Base-by-base conservation (phyloP, 2,888 invertebrate species). In the Sarcophaga subvicina region DNA sequence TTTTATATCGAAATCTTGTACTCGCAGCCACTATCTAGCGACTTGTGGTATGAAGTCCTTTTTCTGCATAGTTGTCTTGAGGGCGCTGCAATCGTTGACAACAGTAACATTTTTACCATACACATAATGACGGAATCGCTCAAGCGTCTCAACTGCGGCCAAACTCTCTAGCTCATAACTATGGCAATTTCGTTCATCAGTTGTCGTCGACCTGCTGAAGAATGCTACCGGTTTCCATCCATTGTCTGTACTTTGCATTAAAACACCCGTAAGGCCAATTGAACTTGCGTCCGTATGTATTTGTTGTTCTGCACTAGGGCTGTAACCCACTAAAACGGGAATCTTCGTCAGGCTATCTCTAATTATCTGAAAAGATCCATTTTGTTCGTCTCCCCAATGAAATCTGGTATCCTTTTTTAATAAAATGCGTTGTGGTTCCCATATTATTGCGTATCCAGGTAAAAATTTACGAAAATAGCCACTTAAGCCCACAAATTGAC, bases 141-240 rank as follows among this genome's bases (percentile, higher is more conserved):
- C 77, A 37, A 64, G 25, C 8, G 63, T 45, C 17, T 47, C 92
- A 80, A 80, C 76, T 12, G 77, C 76, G 3, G 86, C 85, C 45
- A 85, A 69, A 0, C 91, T 91, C 77, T 92, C 89, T 0, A 92
- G 88, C 70, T 93, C 91, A 76, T 92, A 92, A 71, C 90, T 90
- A 66, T 91, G 90, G 79, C 90, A 91, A 1, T 89, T 77, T 37
- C 84, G 79, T 76, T 81, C 85, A 12, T 63, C n/a, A 17, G 20
- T 22, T 22, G 54, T 78, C 17, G 81, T 85, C 6, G 82, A 79
- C 20, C 77, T 49, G 59, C 77, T 85, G 14, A 47, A 85, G 49
- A 64, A 80, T 22, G 80, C 78, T 45, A 77, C 80, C 20, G 83
- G 78, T 69, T 83, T 77, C 63, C 63, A 81, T 60, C 72, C 27